Evolutionary conservation across 2,797 vertebrate species (phyloP).

Genomic region (Helostoma temminkii): DNA sequence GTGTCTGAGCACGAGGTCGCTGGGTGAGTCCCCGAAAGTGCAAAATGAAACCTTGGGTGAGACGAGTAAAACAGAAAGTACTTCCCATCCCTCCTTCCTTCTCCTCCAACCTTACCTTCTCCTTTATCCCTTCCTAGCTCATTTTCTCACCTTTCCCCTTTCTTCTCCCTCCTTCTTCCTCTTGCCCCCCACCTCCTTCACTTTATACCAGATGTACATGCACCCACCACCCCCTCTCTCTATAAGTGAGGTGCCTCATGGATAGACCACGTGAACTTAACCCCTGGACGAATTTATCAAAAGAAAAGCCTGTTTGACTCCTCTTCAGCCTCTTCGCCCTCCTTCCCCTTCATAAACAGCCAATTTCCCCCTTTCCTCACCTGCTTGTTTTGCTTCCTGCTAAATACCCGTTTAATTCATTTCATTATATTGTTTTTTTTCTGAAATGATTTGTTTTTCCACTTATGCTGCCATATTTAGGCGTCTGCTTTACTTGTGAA

Average conservation of each 20-base stretch:
- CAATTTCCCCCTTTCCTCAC: background rate
- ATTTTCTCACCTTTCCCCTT: background rate
- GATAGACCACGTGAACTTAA: slow-evolving; percentile 73
- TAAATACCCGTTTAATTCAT: too few species aligned
- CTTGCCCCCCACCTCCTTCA: background rate
- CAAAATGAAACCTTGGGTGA: too few species aligned
- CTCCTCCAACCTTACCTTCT: background rate
- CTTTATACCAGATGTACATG: slow-evolving; percentile 53
- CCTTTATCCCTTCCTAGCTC: background rate
- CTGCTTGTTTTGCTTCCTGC: too few species aligned
- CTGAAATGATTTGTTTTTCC: too few species aligned
- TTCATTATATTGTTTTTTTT: too few species aligned
- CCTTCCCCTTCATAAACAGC: background rate
- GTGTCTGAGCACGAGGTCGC: too few species aligned
- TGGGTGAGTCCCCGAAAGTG: too few species aligned
- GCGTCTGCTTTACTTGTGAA: too few species aligned
- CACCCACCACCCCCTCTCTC: background rate
- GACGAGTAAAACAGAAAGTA: too few species aligned
- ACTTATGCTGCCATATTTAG: too few species aligned
- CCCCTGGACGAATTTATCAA: slow-evolving; percentile 68
- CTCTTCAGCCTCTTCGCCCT: background rate
- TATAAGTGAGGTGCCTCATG: slow-evolving; percentile 54
- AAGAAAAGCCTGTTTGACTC: slow-evolving; percentile 29
- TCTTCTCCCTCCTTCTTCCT: background rate
- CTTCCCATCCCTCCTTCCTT: background rate